A percentile compares a stretch with the other conserved stretches of the same genome.
Conservation (phyloP, 2,888 invertebrate species). For the Julus scanicus region DNA sequence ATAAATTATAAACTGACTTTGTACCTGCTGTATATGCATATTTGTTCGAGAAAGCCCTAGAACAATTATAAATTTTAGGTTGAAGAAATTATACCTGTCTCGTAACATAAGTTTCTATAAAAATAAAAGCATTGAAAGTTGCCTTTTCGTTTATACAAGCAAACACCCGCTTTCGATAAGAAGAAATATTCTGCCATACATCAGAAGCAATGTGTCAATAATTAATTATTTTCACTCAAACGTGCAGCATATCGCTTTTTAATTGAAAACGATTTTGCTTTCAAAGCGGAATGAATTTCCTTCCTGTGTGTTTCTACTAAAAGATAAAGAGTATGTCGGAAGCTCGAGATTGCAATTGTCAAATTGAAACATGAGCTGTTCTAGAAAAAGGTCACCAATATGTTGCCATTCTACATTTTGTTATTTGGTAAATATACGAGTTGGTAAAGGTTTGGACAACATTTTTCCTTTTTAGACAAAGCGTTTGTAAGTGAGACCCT, state of each 20-base stretch:
- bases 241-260: constrained; percentile 11
- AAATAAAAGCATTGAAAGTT: too few relatives aligned
- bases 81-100: too few relatives aligned
- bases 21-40: not conserved
- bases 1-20: too few relatives aligned
- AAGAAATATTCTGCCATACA: not conserved
- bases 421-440: not conserved
- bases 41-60: not conserved
- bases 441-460: not conserved
- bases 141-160: too few relatives aligned
- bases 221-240: not conserved
- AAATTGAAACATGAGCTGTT: not conserved
- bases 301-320: not conserved
- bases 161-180: not conserved
- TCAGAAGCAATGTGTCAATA: not conserved
- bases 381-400: not conserved
- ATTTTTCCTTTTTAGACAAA: not conserved
- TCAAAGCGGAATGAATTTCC: not conserved
- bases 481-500: too few relatives aligned
- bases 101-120: too few relatives aligned
- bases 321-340: constrained; percentile 2
- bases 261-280: constrained; percentile 3
- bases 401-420: not conserved
- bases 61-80: too few relatives aligned
- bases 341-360: constrained; percentile 5